A percentile compares a stretch with the other conserved stretches of the same genome.
phyloP scores from a whole-genome alignment of 2,113 vertebrate genomes.

The Seriola aureovittata region DNA sequence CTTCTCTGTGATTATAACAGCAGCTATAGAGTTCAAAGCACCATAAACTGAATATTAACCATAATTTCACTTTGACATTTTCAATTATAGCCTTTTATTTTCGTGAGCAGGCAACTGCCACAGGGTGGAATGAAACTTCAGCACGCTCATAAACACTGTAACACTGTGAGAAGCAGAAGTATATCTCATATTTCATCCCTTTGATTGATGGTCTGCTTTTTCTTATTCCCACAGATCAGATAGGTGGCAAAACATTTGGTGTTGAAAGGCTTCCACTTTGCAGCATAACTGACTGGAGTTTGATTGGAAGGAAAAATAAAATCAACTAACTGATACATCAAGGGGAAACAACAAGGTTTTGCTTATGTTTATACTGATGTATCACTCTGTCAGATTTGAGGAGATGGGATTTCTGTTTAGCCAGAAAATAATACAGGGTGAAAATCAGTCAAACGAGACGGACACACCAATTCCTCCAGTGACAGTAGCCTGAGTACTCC shows the following conservation, averaged over 20 bases:
- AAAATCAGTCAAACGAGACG: conserved; percentile 25
- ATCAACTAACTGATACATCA: conserved; percentile 4
- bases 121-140: not conserved
- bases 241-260: conserved; percentile 7
- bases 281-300: not conserved
- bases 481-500: conserved; percentile 19
- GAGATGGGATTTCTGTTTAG: conserved; percentile 14
- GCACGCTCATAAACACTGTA: not conserved
- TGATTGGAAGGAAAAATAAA: not conserved
- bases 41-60: conserved; percentile 12
- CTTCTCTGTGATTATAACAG: not conserved
- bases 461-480: conserved; percentile 4
- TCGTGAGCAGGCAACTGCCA: not conserved
- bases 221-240: not conserved
- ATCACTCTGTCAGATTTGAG: not conserved
- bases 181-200: not conserved
- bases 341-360: conserved; percentile 26
- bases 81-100: not conserved
- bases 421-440: conserved; percentile 10
- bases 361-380: conserved; percentile 29
- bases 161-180: not conserved
- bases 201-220: conserved; percentile 12
- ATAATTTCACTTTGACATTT: conserved; percentile 23
- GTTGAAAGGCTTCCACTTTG: conserved; percentile 17
- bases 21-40: conserved; percentile 10